A percentile compares a stretch with the other conserved stretches of the same genome.
These are phyloP conservation scores for Formicarius rufipectus DNA, from an alignment of 2,113 vertebrate genomes.

Conservation along the genomic window DNA sequence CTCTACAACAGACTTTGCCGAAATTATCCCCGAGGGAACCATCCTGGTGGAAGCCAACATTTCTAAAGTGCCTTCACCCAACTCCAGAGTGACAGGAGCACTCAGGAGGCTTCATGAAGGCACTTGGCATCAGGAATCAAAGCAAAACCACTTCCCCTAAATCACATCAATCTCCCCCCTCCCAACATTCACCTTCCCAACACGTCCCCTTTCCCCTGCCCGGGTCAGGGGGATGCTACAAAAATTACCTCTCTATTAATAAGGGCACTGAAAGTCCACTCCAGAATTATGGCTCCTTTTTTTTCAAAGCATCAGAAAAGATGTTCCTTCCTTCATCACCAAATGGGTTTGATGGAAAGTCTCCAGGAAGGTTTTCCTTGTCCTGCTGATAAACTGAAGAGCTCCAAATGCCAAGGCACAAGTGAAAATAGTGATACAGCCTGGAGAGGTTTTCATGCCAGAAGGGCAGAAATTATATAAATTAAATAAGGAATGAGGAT, in stretches of 20 bases:
- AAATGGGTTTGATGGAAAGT: constrained; percentile 55
- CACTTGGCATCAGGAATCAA: neutral
- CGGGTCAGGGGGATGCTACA: neutral
- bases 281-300: neutral
- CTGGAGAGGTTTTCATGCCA: neutral
- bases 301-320: neutral
- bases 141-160: neutral
- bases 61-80: neutral
- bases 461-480: neutral
- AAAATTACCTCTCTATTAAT: neutral
- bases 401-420: neutral
- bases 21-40: neutral
- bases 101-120: neutral
- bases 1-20: neutral
- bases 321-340: constrained; percentile 45
- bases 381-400: neutral
- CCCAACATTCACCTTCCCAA: neutral
- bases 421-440: neutral
- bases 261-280: neutral
- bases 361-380: constrained; percentile 39
- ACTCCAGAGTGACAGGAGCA: neutral
- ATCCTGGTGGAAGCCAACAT: neutral
- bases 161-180: neutral
- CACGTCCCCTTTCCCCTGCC: neutral
- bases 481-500: neutral